phyloP scores from a whole-genome alignment of 2,797 vertebrate genomes.

The Megalops cyprinoides region DNA sequence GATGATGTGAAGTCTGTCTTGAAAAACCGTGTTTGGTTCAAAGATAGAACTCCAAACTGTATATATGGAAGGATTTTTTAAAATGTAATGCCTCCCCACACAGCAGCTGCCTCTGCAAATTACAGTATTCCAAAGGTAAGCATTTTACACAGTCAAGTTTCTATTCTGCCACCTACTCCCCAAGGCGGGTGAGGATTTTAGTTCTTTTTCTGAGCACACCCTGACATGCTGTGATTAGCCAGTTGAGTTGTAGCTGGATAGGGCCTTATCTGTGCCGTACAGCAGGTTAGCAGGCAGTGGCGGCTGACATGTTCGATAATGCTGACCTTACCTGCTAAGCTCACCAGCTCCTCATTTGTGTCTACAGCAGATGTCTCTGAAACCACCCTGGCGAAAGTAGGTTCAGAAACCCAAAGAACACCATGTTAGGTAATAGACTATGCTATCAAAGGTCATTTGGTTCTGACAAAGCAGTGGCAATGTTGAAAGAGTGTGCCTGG shows the following conservation, averaged over 20 bases:
- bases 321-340: neutral
- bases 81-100: no score
- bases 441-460: no score
- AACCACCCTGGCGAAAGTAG: neutral
- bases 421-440: no score
- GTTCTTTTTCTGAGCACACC: neutral
- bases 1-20: neutral
- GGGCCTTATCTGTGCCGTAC: constrained; percentile 12
- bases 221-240: neutral
- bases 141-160: constrained; percentile 1
- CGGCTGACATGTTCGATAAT: neutral
- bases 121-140: neutral
- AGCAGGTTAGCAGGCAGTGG: constrained; percentile 2
- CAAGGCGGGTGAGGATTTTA: neutral
- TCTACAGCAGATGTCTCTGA: constrained; percentile 1
- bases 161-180: neutral
- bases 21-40: neutral
- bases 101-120: neutral
- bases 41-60: neutral
- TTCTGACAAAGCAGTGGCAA: no score
- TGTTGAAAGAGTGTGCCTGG: no score
- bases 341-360: neutral
- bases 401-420: neutral
- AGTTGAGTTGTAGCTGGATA: constrained; percentile 15
- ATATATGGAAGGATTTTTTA: neutral